Conservation (phyloP, 2,113 vertebrate species). For the Cephalopterus ornatus region DNA sequence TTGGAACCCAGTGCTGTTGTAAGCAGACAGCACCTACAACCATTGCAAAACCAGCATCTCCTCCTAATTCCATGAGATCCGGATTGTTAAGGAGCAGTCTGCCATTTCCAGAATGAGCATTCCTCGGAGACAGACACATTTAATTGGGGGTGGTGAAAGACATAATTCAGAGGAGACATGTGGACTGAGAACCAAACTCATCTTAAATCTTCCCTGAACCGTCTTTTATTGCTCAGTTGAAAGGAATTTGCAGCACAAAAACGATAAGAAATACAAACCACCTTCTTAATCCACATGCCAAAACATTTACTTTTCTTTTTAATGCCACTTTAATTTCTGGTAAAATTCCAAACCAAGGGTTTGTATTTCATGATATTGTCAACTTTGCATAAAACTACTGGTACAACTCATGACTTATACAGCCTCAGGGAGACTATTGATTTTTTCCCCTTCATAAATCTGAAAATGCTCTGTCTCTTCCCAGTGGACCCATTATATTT, state of each 20-base stretch:
- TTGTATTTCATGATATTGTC: slow-evolving; percentile 78
- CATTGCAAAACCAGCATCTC: slow-evolving; percentile 20
- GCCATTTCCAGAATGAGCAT: slow-evolving; percentile 23
- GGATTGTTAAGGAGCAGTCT: slow-evolving; percentile 15
- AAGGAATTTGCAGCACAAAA: slow-evolving; percentile 55
- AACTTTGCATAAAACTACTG: slow-evolving; percentile 76
- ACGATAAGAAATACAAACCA: slow-evolving; percentile 45
- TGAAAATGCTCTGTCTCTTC: slow-evolving; percentile 75
- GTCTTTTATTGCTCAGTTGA: slow-evolving; percentile 43
- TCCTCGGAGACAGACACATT: slow-evolving; percentile 40
- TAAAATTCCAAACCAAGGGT: slow-evolving; percentile 64
- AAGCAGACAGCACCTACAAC: not conserved
- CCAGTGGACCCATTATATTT: slow-evolving; percentile 80
- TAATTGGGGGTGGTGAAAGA: slow-evolving; percentile 3
- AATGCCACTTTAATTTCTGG: slow-evolving; percentile 71
- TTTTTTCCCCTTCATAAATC: slow-evolving; percentile 82
- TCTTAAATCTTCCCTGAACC: not conserved
- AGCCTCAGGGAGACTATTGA: slow-evolving; percentile 75
- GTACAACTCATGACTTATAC: slow-evolving; percentile 75
- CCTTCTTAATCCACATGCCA: slow-evolving; percentile 35
- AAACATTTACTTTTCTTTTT: slow-evolving; percentile 60
- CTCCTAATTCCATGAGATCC: slow-evolving; percentile 3
- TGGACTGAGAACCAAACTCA: slow-evolving; percentile 16
- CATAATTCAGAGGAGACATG: slow-evolving; percentile 43
- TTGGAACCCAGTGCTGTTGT: not conserved